phyloP scores from a whole-genome alignment of 2,113 vertebrate species.

The Halcyon senegalensis region DNA sequence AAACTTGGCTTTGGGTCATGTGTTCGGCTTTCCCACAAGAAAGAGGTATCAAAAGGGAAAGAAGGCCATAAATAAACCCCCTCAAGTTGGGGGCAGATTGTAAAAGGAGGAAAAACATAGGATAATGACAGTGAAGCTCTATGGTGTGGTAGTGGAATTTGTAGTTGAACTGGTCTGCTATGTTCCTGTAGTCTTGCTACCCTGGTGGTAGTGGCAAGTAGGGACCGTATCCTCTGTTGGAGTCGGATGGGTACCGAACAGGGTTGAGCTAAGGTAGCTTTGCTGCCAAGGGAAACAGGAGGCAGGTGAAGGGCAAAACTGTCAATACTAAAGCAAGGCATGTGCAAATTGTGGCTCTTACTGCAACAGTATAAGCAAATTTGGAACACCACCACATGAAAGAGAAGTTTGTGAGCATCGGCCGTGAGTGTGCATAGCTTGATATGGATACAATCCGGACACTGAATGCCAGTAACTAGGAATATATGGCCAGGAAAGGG shows the following conservation, averaged over 20 bases:
- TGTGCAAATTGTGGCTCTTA: background rate
- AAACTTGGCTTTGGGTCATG: background rate
- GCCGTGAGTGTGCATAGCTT: background rate
- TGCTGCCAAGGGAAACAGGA: background rate
- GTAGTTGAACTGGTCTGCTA: background rate
- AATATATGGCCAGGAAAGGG: background rate
- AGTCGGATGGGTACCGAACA: background rate
- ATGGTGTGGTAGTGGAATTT: background rate
- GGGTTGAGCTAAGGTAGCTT: background rate
- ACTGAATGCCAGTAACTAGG: background rate
- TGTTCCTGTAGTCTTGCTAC: background rate
- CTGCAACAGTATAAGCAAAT: background rate
- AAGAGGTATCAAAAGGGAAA: constrained; percentile 6
- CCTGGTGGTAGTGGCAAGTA: background rate
- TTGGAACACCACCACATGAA: background rate
- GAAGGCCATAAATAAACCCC: background rate
- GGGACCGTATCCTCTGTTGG: background rate
- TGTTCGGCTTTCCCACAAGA: constrained; percentile 22
- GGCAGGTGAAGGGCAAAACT: background rate
- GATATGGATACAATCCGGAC: background rate
- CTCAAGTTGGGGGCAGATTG: background rate
- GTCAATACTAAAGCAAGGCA: background rate
- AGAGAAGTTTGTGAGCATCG: background rate
- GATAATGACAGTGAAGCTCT: background rate
- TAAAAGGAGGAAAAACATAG: background rate